Conservation (phyloP, 2,888 invertebrate species). For the Nesidiocoris tenuis region DNA sequence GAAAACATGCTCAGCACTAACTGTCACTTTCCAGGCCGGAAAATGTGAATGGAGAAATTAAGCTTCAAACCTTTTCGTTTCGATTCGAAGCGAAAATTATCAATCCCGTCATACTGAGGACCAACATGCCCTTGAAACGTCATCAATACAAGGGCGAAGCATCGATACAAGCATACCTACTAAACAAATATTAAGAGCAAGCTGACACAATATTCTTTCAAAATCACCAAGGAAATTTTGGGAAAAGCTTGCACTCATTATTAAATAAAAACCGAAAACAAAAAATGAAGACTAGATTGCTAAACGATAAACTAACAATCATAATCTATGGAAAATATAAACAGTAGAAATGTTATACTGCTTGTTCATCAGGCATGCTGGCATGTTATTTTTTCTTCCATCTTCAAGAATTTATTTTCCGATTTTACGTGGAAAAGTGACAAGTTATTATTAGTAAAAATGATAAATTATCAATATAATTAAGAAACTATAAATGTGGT, state of each 20-base stretch:
- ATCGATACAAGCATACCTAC: conserved; percentile 27
- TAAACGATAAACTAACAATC: conserved; percentile 24
- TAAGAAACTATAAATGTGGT: conserved; percentile 15
- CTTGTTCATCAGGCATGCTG: conserved; percentile 32
- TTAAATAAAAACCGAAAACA: conserved; percentile 1
- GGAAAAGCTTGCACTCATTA: conserved; percentile 19
- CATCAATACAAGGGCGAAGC: conserved; percentile 29
- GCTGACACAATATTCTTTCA: neutral
- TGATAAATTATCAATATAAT: conserved; percentile 25
- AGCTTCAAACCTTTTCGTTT: neutral
- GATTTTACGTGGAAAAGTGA: conserved; percentile 31
- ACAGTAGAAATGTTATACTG: conserved; percentile 18
- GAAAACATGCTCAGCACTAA: conserved; percentile 36
- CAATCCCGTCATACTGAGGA: neutral
- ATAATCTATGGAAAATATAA: conserved; percentile 2
- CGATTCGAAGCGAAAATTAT: conserved; percentile 1
- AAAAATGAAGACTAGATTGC: neutral
- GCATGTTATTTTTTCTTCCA: conserved; percentile 29
- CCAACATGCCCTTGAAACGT: conserved; percentile 30
- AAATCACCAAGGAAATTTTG: neutral
- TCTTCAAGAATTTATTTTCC: neutral
- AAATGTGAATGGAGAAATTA: conserved; percentile 4
- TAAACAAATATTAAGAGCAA: conserved; percentile 5
- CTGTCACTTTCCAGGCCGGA: conserved; percentile 36
- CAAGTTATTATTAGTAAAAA: conserved; percentile 3